Evolutionary conservation across 1,140 invertebrate genomes (phyloP), one percentile per base, ranked within the genome.

Genomic region (Drosophila mayri): DNA sequence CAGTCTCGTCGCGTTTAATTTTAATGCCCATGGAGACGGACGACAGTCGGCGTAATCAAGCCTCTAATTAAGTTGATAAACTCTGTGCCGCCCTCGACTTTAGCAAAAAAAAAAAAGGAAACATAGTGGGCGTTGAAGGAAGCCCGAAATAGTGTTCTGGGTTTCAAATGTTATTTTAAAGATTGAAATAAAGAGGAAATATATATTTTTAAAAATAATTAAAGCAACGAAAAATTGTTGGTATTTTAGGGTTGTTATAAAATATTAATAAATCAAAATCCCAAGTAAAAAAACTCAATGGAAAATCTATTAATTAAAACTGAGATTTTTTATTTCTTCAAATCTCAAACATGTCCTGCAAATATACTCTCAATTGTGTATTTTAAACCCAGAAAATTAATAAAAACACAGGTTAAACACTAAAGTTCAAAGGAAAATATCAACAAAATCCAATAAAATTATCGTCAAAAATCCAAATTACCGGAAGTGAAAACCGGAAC

Each of bases 51-150:
- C 59, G 85, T 88, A 90, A 88, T 88, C 85, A 90, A 88, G 85
- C 85, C 86, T 90, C 85, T 88, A 88, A 88, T 88, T 90, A 88
- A 88, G 85, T 88, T 88, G 81, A 85, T 85, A 88, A 90, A 88
- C 73, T 90, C 77, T 71, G 74, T 38, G 63, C 77, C 73, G 59
- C 68, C 76, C 52, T 46, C 41, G 20, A 32, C 38, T 50, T 14
- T 28, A 30, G 41, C 32, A 50, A 44, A 59, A 55, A 44, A 76
- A n/a, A 30, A 32, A 20, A 54, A 18, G 16, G 16, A 41, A 35
- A 28, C 35, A 49, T 3, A 9, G 14, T 47, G 20, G 46, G 32
- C 32, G 25, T 38, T 0, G 37, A 28, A 28, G 32, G 1, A 12
- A 40, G 20, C 9, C 10, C 5, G 4, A 0, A 7, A 35, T 10